Evolutionary conservation across 2,888 invertebrate species (phyloP).

Genomic region (Noctua comes): DNA sequence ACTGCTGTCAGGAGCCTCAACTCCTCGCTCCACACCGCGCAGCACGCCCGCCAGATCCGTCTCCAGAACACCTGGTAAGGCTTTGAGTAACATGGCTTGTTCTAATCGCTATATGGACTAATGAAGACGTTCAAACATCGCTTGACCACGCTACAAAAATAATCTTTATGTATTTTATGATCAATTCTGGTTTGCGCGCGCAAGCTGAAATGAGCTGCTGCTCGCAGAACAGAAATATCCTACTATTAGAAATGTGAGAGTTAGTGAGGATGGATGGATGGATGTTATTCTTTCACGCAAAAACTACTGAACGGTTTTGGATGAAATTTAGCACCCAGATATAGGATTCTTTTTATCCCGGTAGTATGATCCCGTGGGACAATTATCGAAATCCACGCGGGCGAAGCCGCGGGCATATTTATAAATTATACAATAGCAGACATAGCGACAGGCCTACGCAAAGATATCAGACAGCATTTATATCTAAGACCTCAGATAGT

Average conservation of each 20-base stretch:
- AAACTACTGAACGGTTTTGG: too few species aligned
- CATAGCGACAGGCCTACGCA: neutral
- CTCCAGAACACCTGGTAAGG: constrained; percentile 84
- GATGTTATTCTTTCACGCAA: too few species aligned
- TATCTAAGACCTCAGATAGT: neutral
- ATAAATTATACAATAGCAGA: neutral
- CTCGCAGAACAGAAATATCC: too few species aligned
- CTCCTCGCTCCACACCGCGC: constrained; percentile 93
- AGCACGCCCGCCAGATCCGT: constrained; percentile 92
- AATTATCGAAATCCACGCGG: too few species aligned
- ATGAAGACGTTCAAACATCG: neutral
- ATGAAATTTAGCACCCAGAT: too few species aligned
- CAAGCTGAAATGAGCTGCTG: neutral
- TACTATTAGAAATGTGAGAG: too few species aligned
- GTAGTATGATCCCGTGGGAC: too few species aligned
- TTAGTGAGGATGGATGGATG: too few species aligned
- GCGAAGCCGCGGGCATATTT: too few species aligned
- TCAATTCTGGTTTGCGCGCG: too few species aligned
- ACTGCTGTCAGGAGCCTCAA: constrained; percentile 92
- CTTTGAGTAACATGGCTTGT: neutral
- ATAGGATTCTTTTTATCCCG: too few species aligned
- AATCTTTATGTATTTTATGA: neutral
- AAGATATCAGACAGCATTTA: neutral
- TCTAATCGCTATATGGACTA: neutral
- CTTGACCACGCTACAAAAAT: neutral